Base-by-base conservation (phyloP, 1,140 invertebrate species). In the Pararge aegeria region DNA sequence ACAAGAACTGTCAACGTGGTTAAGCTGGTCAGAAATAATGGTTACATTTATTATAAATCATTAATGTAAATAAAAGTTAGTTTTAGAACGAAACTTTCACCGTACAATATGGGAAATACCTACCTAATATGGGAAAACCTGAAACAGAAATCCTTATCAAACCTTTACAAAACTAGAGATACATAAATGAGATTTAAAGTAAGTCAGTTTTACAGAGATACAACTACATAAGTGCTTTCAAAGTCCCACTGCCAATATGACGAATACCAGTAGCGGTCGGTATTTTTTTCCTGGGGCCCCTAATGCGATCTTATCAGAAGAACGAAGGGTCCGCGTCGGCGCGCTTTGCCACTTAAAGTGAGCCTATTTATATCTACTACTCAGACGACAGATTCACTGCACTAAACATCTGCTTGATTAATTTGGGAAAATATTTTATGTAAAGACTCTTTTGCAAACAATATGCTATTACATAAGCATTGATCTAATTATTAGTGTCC, bases 241-340 rank as follows among this genome's bases (percentile, higher is more conserved):
- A 21, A 46, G 15, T 12, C 19, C 18, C 19, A 10, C 20, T 5
- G 44, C 20, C 44, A 46, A 76, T 73, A 75, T 82, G 80, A 87
- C 71, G 75, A 79, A 83, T 80, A 77, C 74, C 83, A 83, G 83
- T 83, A 87, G 83, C 81, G 56, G 68, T 57, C 62, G 63, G 69
- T 69, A 74, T 73, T 77, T 71, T 80, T 34, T 80, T 75, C 75
- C 37, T 58, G 46, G 64, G 65, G 66, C 61, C 74, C 79, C 78
- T 87, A 84, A 85, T 87, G 84, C 67, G 79, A 84, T 85, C 68
- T 84, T 87, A 87, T 87, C 82, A 57, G 62, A 61, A 75, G 74
- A 71, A 71, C 68, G 72, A 77, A 77, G 78, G 78, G 69, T 61
- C 70, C 64, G 55, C 64, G 81, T 70, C 82, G 83, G 82, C 80